Base-by-base conservation (phyloP, 2,888 invertebrate species). In the Physocephala rufipes region DNA sequence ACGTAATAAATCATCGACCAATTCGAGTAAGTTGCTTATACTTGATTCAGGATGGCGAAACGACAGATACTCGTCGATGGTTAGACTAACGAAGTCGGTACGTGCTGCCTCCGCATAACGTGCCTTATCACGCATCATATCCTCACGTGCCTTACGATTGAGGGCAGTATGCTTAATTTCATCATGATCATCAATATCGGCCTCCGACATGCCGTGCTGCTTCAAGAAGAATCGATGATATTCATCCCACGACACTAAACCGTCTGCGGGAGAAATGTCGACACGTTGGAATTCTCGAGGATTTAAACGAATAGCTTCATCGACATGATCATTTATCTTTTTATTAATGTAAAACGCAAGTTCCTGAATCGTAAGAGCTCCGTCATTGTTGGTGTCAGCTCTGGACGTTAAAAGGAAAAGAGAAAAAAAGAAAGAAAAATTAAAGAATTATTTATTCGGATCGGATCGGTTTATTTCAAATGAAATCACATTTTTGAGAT, bases 21-120 rank as follows among this genome's bases (percentile, higher is more conserved):
- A 88, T 65, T 90, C 89, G 30, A 91, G 81, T 47, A 93, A 87
- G 79, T 91, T 91, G 4, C 90, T 88, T 53, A 90, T 89, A 80
- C 91, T 91, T 63, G 93, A 93, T 85, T 95, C 95, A 0, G 95
- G 95, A 86, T 95, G 95, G 1, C 93, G 90, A 82, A 95, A 94
- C 1, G 92, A 90, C 74, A 93, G 86, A 83, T 93, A 94, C 84
- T 94, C 94, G 77, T 92, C 91, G 26, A 92, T 87, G 2, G 92
- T 91, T 62, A 94, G 86, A 51, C 90, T 89, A 70, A 93, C 92
- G 1, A 93, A 91, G 84, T 92, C 91, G 16, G 91, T 91, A 76
- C 89, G 88, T 0, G 92, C 91, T 1, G 93, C 92, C 84, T 94
- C 93, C 68, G 91, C 89, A 93, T 94, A 94, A 5, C 85, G 79